These are phyloP conservation scores for Zootermopsis nevadensis DNA, from an alignment of 2,888 invertebrate genomes.

Conservation along the genomic window DNA sequence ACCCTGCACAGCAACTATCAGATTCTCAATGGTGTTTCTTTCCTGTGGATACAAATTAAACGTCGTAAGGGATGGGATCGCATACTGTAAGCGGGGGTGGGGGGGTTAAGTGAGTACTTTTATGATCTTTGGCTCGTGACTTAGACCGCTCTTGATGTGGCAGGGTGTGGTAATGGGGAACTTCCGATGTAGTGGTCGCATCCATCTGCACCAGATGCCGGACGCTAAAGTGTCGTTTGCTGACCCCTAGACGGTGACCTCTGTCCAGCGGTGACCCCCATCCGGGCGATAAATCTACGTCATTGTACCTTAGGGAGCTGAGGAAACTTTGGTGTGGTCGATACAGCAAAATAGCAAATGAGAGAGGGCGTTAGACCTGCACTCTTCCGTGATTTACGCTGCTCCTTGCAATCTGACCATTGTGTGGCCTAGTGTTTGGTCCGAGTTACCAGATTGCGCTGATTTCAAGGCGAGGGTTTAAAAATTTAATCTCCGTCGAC, in stretches of 20 bases:
- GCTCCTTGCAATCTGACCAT: too few relatives aligned
- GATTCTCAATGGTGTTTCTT: too few relatives aligned
- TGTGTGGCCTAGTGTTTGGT: too few relatives aligned
- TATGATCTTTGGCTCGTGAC: neutral
- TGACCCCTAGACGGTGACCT: slow-evolving; percentile 43
- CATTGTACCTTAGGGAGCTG: slow-evolving; percentile 33
- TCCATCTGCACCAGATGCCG: slow-evolving; percentile 41
- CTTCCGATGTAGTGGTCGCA: slow-evolving; percentile 30
- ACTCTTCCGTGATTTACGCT: too few relatives aligned
- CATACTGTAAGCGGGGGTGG: too few relatives aligned
- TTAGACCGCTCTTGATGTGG: neutral
- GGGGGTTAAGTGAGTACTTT: too few relatives aligned
- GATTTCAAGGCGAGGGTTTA: too few relatives aligned
- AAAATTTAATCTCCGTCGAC: too few relatives aligned
- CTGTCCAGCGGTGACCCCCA: slow-evolving; percentile 35
- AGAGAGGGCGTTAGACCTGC: neutral
- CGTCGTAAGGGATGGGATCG: too few relatives aligned
- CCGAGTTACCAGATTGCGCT: too few relatives aligned
- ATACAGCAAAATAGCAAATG: neutral
- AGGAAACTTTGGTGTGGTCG: neutral
- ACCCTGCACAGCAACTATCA: too few relatives aligned
- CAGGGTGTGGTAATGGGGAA: slow-evolving; percentile 31
- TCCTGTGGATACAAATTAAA: too few relatives aligned
- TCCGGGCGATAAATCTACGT: slow-evolving; percentile 37
- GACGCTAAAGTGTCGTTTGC: slow-evolving; percentile 43